phyloP scores from a whole-genome alignment of 1,140 invertebrate genomes.

The Helicoverpa zea region DNA sequence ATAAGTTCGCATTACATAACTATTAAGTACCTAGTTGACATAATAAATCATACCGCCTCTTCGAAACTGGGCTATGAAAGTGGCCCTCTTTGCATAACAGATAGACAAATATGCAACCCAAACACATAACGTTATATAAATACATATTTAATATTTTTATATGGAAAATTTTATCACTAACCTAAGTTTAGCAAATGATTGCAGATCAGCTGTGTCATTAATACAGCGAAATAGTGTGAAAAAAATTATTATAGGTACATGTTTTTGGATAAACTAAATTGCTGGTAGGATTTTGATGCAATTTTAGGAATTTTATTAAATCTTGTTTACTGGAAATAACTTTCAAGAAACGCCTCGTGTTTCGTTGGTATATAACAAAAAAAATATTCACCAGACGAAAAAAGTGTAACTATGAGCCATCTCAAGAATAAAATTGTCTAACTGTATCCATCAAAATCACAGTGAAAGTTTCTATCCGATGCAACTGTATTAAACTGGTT shows the following conservation, averaged over 20 bases:
- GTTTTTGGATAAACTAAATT: too few species aligned
- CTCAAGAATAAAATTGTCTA: neutral
- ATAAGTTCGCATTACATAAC: constrained; percentile 15
- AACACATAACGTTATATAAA: constrained; percentile 9
- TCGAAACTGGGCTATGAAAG: constrained; percentile 16
- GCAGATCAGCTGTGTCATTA: neutral
- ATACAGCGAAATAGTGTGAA: too few species aligned
- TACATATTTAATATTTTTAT: neutral
- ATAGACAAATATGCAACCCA: constrained; percentile 24
- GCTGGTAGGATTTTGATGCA: too few species aligned
- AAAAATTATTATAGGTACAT: too few species aligned
- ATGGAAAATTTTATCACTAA: neutral
- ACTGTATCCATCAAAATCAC: constrained; percentile 6
- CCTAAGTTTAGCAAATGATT: neutral
- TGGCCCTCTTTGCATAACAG: constrained; percentile 32
- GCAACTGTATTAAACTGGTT: constrained; percentile 2
- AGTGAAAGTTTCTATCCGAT: constrained; percentile 10
- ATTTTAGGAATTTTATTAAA: too few species aligned
- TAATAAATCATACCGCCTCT: neutral
- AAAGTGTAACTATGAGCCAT: neutral
- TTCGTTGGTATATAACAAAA: neutral
- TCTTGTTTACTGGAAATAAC: too few species aligned
- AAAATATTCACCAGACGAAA: neutral
- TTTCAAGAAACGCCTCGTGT: too few species aligned
- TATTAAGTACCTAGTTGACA: constrained; percentile 22